Evolutionary conservation across 2,888 invertebrate species (phyloP), one percentile per base, ranked within the genome.

Genomic region (Nineta flava): DNA sequence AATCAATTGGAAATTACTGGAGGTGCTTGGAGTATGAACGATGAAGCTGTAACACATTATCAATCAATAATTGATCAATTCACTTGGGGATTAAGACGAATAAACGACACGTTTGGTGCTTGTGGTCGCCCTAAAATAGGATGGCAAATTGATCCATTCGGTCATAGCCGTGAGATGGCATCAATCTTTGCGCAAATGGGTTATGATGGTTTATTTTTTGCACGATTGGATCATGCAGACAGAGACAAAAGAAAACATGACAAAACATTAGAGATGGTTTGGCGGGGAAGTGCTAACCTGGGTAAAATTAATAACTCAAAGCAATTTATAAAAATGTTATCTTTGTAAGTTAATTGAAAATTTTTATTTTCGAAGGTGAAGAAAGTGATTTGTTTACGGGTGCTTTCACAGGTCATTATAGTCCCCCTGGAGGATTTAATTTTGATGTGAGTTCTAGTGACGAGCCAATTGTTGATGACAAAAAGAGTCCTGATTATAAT

Each of bases 391-490:
- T 96, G 9, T 92, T 95, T 59, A 91, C 92, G 0, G 85, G 91
- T 0, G 81, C 83, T 0, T 69, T 93, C 9, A 86, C 75, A 63
- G 90, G 92, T 58, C 78, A 76, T 1, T 94, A 94, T 62, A 76
- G 77, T 0, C 85, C 92, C 0, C 96, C 96, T 0, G 72, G 76
- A 6, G 94, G 93, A 0, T 96, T 94, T 65, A 96, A 95, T 60
- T 97, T 91, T 64, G 96, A 97, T 62, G 73, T 83, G 4, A 71
- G 87, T 0, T 96, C 95, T 61, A 63, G 65, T 0, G 90, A 91
- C 61, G 83, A 84, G 45, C 92, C 92, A 0, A 84, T 95, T 12
- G 79, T 91, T 55, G 94, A 94, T 63, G 87, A 92, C 58, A 72
- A 75, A 0, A 68, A 73, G 16, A 83, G 91, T 46, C 80, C 85